Conservation (phyloP, 92 coral and sea anemone genomes). For the Actinostola sp. region DNA sequence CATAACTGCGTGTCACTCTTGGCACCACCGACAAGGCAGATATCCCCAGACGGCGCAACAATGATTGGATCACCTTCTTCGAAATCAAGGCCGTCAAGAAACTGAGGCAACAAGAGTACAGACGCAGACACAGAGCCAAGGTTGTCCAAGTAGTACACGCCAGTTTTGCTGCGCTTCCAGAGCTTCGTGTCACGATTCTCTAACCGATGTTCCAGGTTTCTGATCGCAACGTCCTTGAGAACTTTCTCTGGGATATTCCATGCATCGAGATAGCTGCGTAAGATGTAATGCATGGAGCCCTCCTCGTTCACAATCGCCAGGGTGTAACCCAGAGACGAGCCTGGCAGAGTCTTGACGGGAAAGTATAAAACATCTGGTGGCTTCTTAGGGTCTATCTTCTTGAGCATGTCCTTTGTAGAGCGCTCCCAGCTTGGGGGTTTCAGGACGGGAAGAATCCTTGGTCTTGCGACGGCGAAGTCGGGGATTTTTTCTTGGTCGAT, state of each 20-base stretch:
- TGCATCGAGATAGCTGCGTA: constrained; percentile 76
- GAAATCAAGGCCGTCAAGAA: constrained; percentile 69
- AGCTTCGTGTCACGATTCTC: constrained; percentile 47
- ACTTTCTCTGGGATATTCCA: constrained; percentile 81
- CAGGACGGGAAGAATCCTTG: constrained; percentile 75
- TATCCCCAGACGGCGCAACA: constrained; percentile 70
- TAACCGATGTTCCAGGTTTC: constrained; percentile 73
- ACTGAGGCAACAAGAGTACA: constrained; percentile 77
- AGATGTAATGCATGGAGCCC: constrained; percentile 69
- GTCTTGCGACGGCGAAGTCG: constrained; percentile 77
- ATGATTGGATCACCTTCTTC: constrained; percentile 74
- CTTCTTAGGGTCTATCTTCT: constrained; percentile 62
- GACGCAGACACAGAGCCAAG: constrained; percentile 81
- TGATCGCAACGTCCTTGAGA: constrained; percentile 69
- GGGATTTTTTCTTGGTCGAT: constrained; percentile 73
- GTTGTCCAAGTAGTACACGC: constrained; percentile 77
- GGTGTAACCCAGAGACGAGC: constrained; percentile 72
- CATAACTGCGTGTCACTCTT: constrained; percentile 82
- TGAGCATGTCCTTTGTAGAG: constrained; percentile 68
- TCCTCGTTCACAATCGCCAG: constrained; percentile 76
- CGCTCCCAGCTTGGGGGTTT: constrained; percentile 80
- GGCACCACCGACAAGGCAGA: constrained; percentile 83
- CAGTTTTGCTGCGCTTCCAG: constrained; percentile 81
- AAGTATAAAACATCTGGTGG: constrained; percentile 70
- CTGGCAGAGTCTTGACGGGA: constrained; percentile 75